Conservation (phyloP, 1,140 invertebrate genomes). For the Heliconius congener region DNA sequence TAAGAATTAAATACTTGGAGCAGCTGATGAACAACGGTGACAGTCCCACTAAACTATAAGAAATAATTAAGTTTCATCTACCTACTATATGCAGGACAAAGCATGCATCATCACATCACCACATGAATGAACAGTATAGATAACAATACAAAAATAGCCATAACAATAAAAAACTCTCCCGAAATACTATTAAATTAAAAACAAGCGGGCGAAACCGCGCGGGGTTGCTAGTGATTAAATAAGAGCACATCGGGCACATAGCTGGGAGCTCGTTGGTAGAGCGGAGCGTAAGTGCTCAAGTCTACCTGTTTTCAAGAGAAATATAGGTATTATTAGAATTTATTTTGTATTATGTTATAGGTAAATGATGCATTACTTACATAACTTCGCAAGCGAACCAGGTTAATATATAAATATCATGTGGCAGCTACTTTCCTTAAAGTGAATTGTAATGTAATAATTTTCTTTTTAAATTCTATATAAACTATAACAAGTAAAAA, state of each 20-base stretch:
- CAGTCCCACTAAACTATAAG: too few species aligned
- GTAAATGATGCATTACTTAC: background rate
- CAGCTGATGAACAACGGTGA: too few species aligned
- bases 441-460: background rate
- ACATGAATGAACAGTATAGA: too few species aligned
- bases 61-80: too few species aligned
- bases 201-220: too few species aligned
- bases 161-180: too few species aligned
- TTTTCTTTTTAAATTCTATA: background rate
- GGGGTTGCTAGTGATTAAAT: background rate
- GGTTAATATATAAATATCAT: background rate
- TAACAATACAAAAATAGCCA: too few species aligned
- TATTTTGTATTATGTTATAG: background rate
- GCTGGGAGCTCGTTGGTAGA: background rate
- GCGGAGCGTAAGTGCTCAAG: background rate
- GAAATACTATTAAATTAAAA: too few species aligned
- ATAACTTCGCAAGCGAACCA: background rate
- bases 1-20: too few species aligned
- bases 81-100: too few species aligned
- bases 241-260: background rate
- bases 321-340: background rate
- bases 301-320: background rate
- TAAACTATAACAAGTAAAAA: background rate
- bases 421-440: background rate
- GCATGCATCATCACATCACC: too few species aligned